phyloP scores from a whole-genome alignment of 1,140 invertebrate species.

The Drosophila nikananu region DNA sequence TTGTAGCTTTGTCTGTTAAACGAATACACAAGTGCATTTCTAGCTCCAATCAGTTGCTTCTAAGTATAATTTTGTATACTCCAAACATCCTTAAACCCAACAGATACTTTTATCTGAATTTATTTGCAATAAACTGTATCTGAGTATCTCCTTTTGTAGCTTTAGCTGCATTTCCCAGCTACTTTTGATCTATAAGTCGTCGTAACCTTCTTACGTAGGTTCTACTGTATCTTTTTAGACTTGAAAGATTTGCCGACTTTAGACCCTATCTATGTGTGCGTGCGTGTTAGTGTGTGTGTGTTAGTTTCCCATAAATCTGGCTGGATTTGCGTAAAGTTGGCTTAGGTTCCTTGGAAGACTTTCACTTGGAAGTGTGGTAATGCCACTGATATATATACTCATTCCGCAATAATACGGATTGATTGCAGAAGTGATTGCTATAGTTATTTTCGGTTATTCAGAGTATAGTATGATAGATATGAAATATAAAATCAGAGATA shows the following conservation, averaged over 20 bases:
- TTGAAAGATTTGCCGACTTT: slow-evolving; percentile 23
- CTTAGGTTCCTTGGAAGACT: slow-evolving; percentile 23
- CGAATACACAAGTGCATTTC: too few relatives aligned
- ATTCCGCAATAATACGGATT: not conserved
- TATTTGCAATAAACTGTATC: not conserved
- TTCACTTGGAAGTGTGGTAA: slow-evolving; percentile 6
- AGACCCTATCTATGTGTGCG: not conserved
- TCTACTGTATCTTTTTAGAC: slow-evolving; percentile 19
- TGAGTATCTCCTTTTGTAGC: not conserved
- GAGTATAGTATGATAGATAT: too few relatives aligned
- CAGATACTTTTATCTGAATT: too few relatives aligned
- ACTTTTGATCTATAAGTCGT: not conserved
- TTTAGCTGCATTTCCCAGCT: not conserved
- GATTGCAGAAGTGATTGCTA: not conserved
- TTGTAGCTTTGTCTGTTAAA: too few relatives aligned
- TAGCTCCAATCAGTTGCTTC: too few relatives aligned
- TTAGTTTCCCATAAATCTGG: slow-evolving; percentile 22
- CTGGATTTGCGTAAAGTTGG: slow-evolving; percentile 32
- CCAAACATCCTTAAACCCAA: too few relatives aligned
- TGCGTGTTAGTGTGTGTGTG: not conserved
- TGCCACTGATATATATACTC: not conserved
- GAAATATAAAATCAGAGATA: too few relatives aligned
- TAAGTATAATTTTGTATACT: not conserved
- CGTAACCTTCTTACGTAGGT: not conserved
- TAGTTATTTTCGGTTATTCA: not conserved